phyloP scores from a whole-genome alignment of 1,140 invertebrate genomes.

The Hylyphantes graminicola region DNA sequence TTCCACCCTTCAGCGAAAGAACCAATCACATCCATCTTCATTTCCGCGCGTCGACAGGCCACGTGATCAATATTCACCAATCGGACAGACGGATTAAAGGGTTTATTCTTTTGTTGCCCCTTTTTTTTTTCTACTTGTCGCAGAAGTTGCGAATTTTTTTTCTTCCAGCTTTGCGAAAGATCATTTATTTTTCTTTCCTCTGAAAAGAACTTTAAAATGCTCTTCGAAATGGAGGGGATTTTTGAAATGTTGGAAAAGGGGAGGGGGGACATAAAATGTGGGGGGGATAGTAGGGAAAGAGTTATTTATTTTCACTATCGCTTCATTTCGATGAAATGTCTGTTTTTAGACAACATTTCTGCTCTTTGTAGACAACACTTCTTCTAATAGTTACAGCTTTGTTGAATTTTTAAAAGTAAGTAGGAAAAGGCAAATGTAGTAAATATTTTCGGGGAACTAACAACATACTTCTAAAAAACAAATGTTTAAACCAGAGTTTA shows the following conservation, averaged over 20 bases:
- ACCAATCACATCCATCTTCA: constrained; percentile 52
- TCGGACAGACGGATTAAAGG: constrained; percentile 53
- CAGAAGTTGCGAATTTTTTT: neutral
- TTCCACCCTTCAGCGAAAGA: constrained; percentile 16
- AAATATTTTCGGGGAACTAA: too few relatives aligned
- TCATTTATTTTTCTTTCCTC: neutral
- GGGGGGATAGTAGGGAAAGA: neutral
- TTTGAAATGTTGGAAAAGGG: constrained; percentile 4
- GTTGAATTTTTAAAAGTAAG: too few relatives aligned
- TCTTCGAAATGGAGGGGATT: constrained; percentile 1
- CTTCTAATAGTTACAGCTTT: too few relatives aligned
- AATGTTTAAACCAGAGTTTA: too few relatives aligned
- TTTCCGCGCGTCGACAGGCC: constrained; percentile 40
- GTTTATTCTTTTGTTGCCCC: neutral
- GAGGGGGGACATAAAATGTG: neutral
- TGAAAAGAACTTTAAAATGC: too few relatives aligned
- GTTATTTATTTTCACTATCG: constrained; percentile 34
- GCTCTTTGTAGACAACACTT: too few relatives aligned
- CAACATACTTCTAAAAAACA: too few relatives aligned
- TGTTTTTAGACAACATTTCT: too few relatives aligned
- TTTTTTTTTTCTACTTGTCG: constrained; percentile 10
- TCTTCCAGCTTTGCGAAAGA: neutral
- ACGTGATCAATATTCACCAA: constrained; percentile 58
- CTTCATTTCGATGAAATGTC: neutral
- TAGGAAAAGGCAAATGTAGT: too few relatives aligned